Evolutionary conservation across 2,113 vertebrate species (phyloP).

Genomic region (Thomomys bottae): DNA sequence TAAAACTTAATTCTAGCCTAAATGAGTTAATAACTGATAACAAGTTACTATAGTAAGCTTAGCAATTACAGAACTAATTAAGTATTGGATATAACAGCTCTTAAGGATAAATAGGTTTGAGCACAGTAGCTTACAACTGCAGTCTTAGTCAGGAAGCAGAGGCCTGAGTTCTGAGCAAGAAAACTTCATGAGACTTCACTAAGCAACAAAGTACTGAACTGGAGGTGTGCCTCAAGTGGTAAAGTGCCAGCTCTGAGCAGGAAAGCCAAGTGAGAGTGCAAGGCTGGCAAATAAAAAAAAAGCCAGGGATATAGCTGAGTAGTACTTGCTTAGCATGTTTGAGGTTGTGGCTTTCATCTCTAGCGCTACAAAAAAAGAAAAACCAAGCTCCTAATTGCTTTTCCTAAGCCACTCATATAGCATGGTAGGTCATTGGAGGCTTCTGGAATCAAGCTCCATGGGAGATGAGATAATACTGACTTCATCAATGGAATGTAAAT

Average conservation of each 20-base stretch:
- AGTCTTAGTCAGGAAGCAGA: no score
- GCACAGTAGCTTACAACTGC: background rate
- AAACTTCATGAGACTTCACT: no score
- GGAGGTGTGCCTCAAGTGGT: no score
- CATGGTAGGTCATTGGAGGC: background rate
- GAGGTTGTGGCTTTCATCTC: no score
- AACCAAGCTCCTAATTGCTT: background rate
- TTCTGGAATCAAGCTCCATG: background rate
- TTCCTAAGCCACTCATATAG: background rate
- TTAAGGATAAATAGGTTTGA: slow-evolving; percentile 48
- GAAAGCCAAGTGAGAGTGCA: no score
- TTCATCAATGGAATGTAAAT: background rate
- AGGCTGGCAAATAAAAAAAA: background rate
- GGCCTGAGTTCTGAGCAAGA: no score
- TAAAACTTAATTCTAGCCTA: slow-evolving; percentile 37
- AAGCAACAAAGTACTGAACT: no score
- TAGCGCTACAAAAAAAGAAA: no score
- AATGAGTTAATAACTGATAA: slow-evolving; percentile 35
- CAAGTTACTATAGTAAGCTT: background rate
- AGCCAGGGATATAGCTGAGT: no score
- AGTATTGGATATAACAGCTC: slow-evolving; percentile 32
- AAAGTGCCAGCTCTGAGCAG: no score
- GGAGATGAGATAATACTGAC: background rate
- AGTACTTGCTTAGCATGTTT: no score
- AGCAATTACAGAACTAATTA: slow-evolving; percentile 26